These are phyloP conservation scores for Lanius collurio DNA, from an alignment of 2,113 vertebrate species.

Conservation along the genomic window DNA sequence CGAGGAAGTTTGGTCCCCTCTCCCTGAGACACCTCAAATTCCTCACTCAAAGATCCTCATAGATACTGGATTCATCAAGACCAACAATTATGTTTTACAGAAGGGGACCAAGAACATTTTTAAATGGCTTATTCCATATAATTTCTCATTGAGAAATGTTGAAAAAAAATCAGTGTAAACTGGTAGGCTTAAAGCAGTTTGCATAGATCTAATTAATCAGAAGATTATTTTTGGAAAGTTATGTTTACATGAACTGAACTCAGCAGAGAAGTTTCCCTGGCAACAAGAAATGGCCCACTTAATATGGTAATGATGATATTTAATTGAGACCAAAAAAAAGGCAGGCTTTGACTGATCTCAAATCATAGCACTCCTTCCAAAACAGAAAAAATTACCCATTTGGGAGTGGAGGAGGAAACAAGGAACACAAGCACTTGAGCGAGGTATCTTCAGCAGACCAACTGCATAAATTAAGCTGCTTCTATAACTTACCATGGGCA, in stretches of 20 bases:
- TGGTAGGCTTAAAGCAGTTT: neutral
- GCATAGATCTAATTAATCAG: constrained; percentile 52
- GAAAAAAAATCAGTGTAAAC: neutral
- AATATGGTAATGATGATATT: constrained; percentile 59
- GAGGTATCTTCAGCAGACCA: neutral
- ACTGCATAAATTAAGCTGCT: neutral
- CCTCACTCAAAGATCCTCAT: neutral
- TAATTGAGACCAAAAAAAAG: constrained; percentile 22
- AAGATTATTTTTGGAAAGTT: constrained; percentile 63
- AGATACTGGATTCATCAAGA: neutral
- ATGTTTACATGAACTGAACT: constrained; percentile 53
- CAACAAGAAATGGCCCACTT: constrained; percentile 63
- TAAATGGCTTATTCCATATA: neutral
- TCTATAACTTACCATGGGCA: neutral
- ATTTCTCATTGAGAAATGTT: neutral
- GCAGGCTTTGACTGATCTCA: constrained; percentile 8
- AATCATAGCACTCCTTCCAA: neutral
- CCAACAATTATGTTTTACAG: neutral
- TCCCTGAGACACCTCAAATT: neutral
- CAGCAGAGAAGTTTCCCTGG: constrained; percentile 53
- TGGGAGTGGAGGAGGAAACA: neutral
- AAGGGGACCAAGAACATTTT: neutral
- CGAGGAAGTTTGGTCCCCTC: neutral
- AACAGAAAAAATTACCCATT: neutral
- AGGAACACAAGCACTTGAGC: neutral